Conservation (phyloP, 2,797 vertebrate genomes). For the Pseudochirops corinnae region DNA sequence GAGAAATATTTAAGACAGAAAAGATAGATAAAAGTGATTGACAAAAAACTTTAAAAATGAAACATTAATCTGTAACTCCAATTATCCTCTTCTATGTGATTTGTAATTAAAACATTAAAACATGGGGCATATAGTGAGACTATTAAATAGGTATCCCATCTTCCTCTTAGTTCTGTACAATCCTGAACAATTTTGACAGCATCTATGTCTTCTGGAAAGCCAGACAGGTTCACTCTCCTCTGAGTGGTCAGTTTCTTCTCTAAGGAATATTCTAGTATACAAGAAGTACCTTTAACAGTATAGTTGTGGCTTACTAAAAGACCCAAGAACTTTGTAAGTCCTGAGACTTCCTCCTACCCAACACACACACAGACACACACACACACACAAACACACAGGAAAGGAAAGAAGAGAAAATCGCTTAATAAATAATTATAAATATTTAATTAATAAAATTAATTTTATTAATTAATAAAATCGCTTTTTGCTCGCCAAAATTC, state of each 20-base stretch:
- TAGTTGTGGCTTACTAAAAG: not conserved
- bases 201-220: not conserved
- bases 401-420: not conserved
- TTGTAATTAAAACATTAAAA: not conserved
- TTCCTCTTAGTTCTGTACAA: not conserved
- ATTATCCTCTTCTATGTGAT: not conserved
- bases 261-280: not conserved
- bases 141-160: not conserved
- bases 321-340: not conserved
- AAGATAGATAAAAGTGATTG: not conserved
- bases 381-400: no score
- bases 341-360: not conserved
- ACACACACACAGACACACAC: no score
- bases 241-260: not conserved
- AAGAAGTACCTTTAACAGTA: not conserved
- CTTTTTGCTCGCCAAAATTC: not conserved
- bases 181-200: not conserved
- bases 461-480: not conserved
- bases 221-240: not conserved
- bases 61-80: not conserved
- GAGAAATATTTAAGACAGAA: not conserved
- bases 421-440: no score
- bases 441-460: no score
- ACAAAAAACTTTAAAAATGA: not conserved
- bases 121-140: not conserved